Conservation (phyloP, 2,888 invertebrate species). For the Volucella inanis region DNA sequence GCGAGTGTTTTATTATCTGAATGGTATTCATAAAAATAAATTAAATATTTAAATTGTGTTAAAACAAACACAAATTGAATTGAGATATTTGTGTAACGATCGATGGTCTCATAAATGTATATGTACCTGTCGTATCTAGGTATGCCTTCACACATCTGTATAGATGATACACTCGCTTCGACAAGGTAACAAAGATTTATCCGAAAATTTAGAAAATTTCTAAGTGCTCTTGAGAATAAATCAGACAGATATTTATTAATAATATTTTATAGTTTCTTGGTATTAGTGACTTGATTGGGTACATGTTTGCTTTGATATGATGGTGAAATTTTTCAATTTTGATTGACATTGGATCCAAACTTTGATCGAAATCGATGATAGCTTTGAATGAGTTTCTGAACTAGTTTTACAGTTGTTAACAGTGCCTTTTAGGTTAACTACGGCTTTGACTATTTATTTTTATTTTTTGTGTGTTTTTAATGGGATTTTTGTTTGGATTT, state of each 20-base stretch:
- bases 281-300: background rate
- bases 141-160: no score
- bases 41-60: slow-evolving; percentile 64
- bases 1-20: slow-evolving; percentile 54
- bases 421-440: slow-evolving; percentile 3
- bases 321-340: slow-evolving; percentile 17
- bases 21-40: slow-evolving; percentile 64
- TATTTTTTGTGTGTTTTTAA: background rate
- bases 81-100: slow-evolving; percentile 19
- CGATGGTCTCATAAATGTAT: slow-evolving; percentile 16
- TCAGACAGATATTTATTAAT: slow-evolving; percentile 54
- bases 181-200: background rate
- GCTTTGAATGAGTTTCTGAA: slow-evolving; percentile 26
- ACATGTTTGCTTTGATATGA: no score
- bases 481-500: background rate
- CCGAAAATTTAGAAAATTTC: slow-evolving; percentile 28
- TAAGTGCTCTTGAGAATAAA: slow-evolving; percentile 59
- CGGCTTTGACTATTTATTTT: slow-evolving; percentile 1
- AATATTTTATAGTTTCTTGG: slow-evolving; percentile 36
- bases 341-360: slow-evolving; percentile 32
- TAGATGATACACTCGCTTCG: background rate
- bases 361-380: slow-evolving; percentile 40
- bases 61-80: slow-evolving; percentile 9
- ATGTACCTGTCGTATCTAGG: background rate
- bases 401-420: slow-evolving; percentile 35